Evolutionary conservation across 1,140 invertebrate genomes (phyloP).

Genomic region (Babylonia areolata): DNA sequence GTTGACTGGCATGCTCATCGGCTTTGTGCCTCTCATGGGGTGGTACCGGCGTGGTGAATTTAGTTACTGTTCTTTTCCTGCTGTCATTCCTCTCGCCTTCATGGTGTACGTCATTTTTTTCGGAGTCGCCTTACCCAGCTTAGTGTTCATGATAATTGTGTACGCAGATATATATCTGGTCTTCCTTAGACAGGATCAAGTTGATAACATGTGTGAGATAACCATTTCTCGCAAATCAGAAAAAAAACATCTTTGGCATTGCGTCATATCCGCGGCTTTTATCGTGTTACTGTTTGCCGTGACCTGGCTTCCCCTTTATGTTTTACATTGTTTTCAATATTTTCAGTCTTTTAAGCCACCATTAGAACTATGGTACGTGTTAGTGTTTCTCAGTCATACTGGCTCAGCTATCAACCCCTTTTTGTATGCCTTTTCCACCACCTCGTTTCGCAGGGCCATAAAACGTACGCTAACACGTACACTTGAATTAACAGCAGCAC

Average conservation of each 20-base stretch:
- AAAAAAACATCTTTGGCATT: no score
- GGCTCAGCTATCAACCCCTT: conserved; percentile 74
- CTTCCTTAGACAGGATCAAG: conserved; percentile 57
- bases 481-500: no score
- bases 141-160: conserved; percentile 68
- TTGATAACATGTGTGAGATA: no score
- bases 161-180: conserved; percentile 70
- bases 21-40: conserved; percentile 69
- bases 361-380: conserved; percentile 71
- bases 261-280: no score
- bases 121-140: conserved; percentile 62
- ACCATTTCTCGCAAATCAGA: conserved; percentile 26
- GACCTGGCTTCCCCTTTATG: conserved; percentile 71
- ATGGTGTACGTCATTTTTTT: conserved; percentile 74
- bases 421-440: conserved; percentile 86
- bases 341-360: conserved; percentile 45
- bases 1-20: conserved; percentile 66
- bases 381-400: conserved; percentile 82
- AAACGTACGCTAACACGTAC: no score
- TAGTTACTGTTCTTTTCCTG: conserved; percentile 59
- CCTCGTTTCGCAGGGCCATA: no score
- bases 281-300: conserved; percentile 59
- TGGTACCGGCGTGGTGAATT: conserved; percentile 61
- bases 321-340: conserved; percentile 65
- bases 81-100: conserved; percentile 69